Conservation (phyloP, 2,888 invertebrate genomes). For the Acrocera orbiculus region DNA sequence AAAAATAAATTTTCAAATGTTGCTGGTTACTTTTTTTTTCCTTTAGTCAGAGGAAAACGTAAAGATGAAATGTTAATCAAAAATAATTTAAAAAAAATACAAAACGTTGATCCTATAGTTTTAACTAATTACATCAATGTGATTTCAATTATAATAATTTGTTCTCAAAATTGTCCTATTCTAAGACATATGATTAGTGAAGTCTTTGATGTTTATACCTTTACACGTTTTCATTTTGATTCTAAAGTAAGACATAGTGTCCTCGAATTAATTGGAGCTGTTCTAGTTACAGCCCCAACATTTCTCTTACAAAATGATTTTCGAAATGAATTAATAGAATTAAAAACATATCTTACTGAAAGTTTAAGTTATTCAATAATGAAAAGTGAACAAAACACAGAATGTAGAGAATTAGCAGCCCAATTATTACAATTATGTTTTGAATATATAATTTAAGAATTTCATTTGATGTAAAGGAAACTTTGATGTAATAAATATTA, state of each 20-base stretch:
- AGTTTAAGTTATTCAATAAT: conserved; percentile 37
- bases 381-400: conserved; percentile 44
- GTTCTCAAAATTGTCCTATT: conserved; percentile 46
- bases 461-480: too few relatives aligned
- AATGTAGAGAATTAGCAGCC: conserved; percentile 43
- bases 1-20: conserved; percentile 53
- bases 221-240: conserved; percentile 47
- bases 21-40: conserved; percentile 70
- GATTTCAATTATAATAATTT: conserved; percentile 44
- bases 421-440: conserved; percentile 35
- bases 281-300: conserved; percentile 42
- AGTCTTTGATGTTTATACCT: conserved; percentile 46
- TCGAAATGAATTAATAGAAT: conserved; percentile 42
- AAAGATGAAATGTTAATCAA: conserved; percentile 37
- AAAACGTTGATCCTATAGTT: conserved; percentile 47
- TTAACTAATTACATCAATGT: conserved; percentile 52
- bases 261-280: conserved; percentile 47
- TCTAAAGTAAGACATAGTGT: conserved; percentile 46
- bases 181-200: conserved; percentile 50
- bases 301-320: conserved; percentile 40
- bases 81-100: conserved; percentile 36
- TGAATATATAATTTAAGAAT: too few relatives aligned
- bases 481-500: too few relatives aligned
- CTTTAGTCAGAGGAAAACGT: conserved; percentile 51
- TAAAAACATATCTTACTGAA: conserved; percentile 48